phyloP scores from a whole-genome alignment of 2,113 vertebrate genomes.

The Sylvilagus bachmani region DNA sequence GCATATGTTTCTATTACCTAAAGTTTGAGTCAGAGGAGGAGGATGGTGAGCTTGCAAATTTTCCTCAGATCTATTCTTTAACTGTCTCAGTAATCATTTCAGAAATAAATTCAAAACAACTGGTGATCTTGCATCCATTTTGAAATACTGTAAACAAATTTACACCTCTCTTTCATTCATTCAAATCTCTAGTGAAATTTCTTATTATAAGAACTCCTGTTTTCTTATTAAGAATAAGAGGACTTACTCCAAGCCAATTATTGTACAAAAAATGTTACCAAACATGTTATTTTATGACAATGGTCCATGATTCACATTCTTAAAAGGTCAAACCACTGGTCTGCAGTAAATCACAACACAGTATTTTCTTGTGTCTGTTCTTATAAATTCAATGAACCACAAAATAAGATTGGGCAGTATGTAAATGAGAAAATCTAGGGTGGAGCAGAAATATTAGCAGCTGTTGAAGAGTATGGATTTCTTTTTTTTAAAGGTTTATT shows the following conservation, averaged over 20 bases:
- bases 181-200: slow-evolving; percentile 42
- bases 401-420: neutral
- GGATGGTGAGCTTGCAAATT: neutral
- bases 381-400: slow-evolving; percentile 35
- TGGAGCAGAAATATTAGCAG: neutral
- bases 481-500: neutral
- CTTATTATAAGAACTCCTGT: slow-evolving; percentile 38
- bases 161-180: slow-evolving; percentile 2
- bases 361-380: slow-evolving; percentile 6
- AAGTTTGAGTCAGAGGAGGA: neutral
- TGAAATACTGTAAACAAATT: slow-evolving; percentile 28
- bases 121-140: neutral
- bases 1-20: neutral
- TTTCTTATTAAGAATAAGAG: slow-evolving; percentile 40
- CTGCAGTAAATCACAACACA: slow-evolving; percentile 2
- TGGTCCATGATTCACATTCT: slow-evolving; percentile 14
- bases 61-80: slow-evolving; percentile 17
- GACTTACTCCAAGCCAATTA: slow-evolving; percentile 21
- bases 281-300: slow-evolving; percentile 45
- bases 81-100: neutral
- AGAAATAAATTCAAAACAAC: neutral
- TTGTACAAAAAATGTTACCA: slow-evolving; percentile 41
- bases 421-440: slow-evolving; percentile 41
- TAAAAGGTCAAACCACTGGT: slow-evolving; percentile 21
- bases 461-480: slow-evolving; percentile 6